Conservation (phyloP, 92 coral and sea anemone genomes). For the Phymanthus crucifer region DNA sequence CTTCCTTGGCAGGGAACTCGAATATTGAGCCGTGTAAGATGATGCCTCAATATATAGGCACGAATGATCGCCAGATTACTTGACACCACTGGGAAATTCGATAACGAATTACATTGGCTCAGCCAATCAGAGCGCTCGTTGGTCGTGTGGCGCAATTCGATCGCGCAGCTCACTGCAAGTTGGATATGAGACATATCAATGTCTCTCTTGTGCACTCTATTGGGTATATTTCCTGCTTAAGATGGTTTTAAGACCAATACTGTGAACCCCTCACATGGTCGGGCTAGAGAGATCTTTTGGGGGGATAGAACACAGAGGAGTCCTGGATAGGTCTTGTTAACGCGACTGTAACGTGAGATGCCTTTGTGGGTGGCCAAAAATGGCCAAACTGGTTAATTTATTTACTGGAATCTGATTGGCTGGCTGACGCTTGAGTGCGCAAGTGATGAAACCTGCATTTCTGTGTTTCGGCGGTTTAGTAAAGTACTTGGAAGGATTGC, state of each 20-base stretch:
- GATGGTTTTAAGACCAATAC: conserved; percentile 17
- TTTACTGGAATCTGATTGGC: conserved; percentile 26
- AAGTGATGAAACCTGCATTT: conserved; percentile 40
- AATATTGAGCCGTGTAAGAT: conserved; percentile 49
- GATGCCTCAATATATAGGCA: conserved; percentile 79
- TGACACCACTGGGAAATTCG: conserved; percentile 77
- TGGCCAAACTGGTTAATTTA: background rate
- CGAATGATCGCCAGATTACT: conserved; percentile 74
- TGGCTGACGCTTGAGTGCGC: conserved; percentile 3
- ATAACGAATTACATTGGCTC: conserved; percentile 64
- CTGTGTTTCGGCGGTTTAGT: conserved; percentile 9
- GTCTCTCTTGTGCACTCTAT: conserved; percentile 40
- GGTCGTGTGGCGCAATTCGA: conserved; percentile 37
- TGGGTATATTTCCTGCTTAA: conserved; percentile 41
- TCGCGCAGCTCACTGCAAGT: conserved; percentile 36
- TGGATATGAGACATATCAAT: conserved; percentile 7
- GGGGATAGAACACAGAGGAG: background rate
- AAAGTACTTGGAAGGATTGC: conserved; percentile 7
- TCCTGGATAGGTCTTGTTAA: background rate
- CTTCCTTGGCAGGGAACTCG: conserved; percentile 1
- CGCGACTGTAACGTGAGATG: background rate
- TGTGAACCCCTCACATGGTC: conserved; percentile 20
- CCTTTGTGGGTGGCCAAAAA: conserved; percentile 36
- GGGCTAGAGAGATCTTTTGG: background rate
- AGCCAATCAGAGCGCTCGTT: conserved; percentile 49